Percentiles rank a stretch among this genome's conserved stretches.
phyloP scores from a whole-genome alignment of 2,797 vertebrate species.

The Takifugu rubripes region DNA sequence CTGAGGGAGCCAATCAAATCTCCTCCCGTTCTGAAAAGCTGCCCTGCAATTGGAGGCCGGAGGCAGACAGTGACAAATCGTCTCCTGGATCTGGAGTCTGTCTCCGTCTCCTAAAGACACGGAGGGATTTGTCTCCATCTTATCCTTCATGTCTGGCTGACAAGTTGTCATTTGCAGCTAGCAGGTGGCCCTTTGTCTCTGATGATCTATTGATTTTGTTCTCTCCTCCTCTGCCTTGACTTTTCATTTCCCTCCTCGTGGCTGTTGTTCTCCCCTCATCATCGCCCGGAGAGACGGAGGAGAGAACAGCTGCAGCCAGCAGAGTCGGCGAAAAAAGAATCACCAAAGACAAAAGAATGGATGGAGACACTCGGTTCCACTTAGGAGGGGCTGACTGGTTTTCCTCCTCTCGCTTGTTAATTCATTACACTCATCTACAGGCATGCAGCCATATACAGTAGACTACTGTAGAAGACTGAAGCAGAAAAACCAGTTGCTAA shows the following conservation, averaged over 20 bases:
- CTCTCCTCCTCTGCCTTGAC: constrained; percentile 39
- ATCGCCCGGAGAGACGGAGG: constrained; percentile 28
- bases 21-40: constrained; percentile 28
- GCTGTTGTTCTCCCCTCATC: constrained; percentile 38
- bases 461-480: too few species aligned
- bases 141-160: constrained; percentile 48
- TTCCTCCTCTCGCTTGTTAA: too few species aligned
- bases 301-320: constrained; percentile 37
- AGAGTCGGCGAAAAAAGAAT: neutral
- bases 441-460: too few species aligned
- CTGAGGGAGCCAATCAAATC: constrained; percentile 35
- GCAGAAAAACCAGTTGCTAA: too few species aligned
- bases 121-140: constrained; percentile 48
- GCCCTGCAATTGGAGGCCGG: constrained; percentile 27
- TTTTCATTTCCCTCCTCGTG: constrained; percentile 48
- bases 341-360: constrained; percentile 3
- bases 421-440: too few species aligned
- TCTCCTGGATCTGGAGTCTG: constrained; percentile 30
- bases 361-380: neutral
- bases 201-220: constrained; percentile 67
- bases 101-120: constrained; percentile 39
- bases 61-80: constrained; percentile 28
- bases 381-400: constrained; percentile 1
- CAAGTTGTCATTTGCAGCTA: constrained; percentile 60
- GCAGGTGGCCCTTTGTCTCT: constrained; percentile 70